Base-by-base conservation (phyloP, 2,797 vertebrate genomes). In the Characodon lateralis region DNA sequence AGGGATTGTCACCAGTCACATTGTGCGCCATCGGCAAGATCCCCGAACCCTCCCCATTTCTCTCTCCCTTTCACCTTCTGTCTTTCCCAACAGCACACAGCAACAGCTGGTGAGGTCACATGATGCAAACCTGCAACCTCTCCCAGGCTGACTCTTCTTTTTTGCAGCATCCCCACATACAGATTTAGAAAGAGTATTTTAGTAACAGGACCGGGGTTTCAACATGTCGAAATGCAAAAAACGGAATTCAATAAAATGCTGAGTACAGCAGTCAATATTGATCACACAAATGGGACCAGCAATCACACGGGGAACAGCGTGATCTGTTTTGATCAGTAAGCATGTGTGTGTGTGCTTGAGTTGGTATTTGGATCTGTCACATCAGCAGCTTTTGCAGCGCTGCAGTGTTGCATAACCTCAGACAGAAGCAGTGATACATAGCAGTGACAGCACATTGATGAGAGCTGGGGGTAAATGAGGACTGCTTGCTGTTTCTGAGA, bases 351-450 rank as follows among this genome's bases (percentile, higher is more conserved):
- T 70, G 56, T 58, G 86, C 53, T 71, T 80, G 80, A 82, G 84
- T 56, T 81, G 73, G 87, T 86, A 78, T 59, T 79, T 86, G 87
- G 89, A 93, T 92, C 83, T 91, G 91, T 93, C 92, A 93, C 86
- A 92, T 94, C 93, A 93, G 94, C 94, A 94, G 92, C 91, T 93
- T 93, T 91, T 85, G 72, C 91, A 90, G 87, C 91, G 85, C 94
- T 94, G 94, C 94, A 94, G 94, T 94, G 88, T 94, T 94, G 89
- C 88, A 48, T 70, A 70, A 70, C 66, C 43, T 70, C 13, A 48
- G 66, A 46, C 26, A 26, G 41, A 16, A 43, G 22, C 65, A 43
- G 65, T 14, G 39, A 68, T n/a, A 14, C 39, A 43, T n/a, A 26
- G 43, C 22, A 68, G 39, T 14, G 39, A 68, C 39, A 14, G 8